A percentile compares a stretch with the other conserved stretches of the same genome.
These are phyloP conservation scores for Pterostichus madidus DNA, from an alignment of 2,888 invertebrate species.

Conservation along the genomic window DNA sequence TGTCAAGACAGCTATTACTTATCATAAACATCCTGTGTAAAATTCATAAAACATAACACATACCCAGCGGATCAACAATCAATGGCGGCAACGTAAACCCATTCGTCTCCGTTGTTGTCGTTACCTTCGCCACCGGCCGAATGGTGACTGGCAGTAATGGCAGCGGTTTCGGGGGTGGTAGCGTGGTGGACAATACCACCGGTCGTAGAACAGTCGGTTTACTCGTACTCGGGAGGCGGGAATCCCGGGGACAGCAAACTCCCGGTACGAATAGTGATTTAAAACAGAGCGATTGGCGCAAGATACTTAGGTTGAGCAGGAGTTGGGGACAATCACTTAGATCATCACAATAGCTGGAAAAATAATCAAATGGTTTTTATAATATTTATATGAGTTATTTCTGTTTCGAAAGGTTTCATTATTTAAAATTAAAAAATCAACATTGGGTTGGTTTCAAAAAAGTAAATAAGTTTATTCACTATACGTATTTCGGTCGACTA, in stretches of 20 bases:
- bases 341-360: constrained; percentile 85
- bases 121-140: neutral
- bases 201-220: constrained; percentile 54
- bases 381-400: too few relatives aligned
- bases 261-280: constrained; percentile 95
- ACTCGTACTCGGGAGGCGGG: constrained; percentile 70
- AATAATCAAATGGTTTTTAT: neutral
- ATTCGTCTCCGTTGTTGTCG: constrained; percentile 36
- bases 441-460: too few relatives aligned
- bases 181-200: constrained; percentile 28
- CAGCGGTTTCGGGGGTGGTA: constrained; percentile 17
- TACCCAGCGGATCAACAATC: constrained; percentile 75
- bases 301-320: constrained; percentile 87
- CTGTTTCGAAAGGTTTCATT: too few relatives aligned
- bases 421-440: too few relatives aligned
- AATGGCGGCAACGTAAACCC: constrained; percentile 74
- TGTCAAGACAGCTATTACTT: too few relatives aligned
- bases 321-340: constrained; percentile 93
- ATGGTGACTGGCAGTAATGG: constrained; percentile 10
- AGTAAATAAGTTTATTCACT: too few relatives aligned
- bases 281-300: constrained; percentile 93
- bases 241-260: constrained; percentile 89
- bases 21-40: too few relatives aligned
- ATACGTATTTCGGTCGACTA: too few relatives aligned
- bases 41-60: constrained; percentile 66